Conservation (phyloP, 2,113 vertebrate species). For the Nothocercus julius region DNA sequence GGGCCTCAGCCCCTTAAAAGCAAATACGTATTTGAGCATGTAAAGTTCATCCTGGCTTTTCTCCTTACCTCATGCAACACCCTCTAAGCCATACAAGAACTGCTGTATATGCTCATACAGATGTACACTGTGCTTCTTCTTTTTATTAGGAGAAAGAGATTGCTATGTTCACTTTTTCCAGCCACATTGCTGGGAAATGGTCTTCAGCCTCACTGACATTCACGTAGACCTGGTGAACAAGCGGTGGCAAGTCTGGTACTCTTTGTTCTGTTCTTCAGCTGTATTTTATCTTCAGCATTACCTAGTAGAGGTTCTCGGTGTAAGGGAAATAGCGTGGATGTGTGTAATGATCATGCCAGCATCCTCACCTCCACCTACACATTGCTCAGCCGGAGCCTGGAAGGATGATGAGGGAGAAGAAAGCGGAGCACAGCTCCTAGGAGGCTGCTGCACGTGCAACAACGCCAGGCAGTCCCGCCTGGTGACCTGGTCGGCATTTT, state of each 20-base stretch:
- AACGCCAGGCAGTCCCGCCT: fast-evolving
- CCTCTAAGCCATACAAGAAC: neutral
- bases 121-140: neutral
- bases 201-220: neutral
- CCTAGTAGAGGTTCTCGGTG: neutral
- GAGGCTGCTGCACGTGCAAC: neutral
- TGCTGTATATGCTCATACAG: neutral
- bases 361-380: neutral
- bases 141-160: neutral
- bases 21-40: neutral
- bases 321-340: neutral
- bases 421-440: neutral
- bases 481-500: neutral
- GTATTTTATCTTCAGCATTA: neutral
- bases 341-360: too few relatives aligned
- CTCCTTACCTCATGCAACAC: neutral
- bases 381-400: neutral
- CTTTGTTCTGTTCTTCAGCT: neutral
- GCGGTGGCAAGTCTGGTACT: neutral
- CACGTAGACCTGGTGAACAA: neutral
- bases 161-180: neutral
- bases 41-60: neutral
- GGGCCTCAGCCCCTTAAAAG: neutral
- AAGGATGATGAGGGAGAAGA: neutral
- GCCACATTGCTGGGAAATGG: neutral